Conservation (phyloP, 2,888 invertebrate species). For the Flabesymbios commensalis region DNA sequence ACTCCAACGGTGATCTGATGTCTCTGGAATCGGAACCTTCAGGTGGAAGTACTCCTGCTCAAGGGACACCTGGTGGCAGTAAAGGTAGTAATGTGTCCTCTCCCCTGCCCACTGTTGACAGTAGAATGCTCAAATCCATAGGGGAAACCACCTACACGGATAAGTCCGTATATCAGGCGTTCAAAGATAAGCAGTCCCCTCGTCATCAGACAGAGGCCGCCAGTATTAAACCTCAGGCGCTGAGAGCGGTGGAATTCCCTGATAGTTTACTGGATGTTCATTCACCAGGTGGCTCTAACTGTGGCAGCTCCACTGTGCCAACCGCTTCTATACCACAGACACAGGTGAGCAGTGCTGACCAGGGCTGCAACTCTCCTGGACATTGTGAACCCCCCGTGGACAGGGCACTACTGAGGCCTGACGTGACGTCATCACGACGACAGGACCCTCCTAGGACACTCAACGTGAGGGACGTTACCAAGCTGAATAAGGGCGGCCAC, state of each 20-base stretch:
- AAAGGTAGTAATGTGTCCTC: too few relatives aligned
- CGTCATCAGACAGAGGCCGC: constrained; percentile 26
- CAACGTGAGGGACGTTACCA: not conserved
- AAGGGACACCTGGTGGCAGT: too few relatives aligned
- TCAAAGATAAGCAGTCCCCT: constrained; percentile 45
- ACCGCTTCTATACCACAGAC: not conserved
- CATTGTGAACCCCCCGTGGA: not conserved
- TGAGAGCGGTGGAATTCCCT: constrained; percentile 23
- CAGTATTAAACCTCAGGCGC: constrained; percentile 25
- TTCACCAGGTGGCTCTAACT: too few relatives aligned
- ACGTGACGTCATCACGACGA: too few relatives aligned
- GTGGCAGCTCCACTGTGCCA: not conserved
- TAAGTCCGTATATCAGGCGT: constrained; percentile 45
- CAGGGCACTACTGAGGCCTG: not conserved
- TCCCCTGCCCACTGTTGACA: too few relatives aligned
- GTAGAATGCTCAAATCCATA: constrained; percentile 44
- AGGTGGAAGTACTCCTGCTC: too few relatives aligned
- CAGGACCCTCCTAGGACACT: not conserved
- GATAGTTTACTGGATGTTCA: not conserved
- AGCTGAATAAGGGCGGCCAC: not conserved
- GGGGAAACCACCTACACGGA: constrained; percentile 38
- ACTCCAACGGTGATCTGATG: too few relatives aligned
- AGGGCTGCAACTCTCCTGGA: not conserved
- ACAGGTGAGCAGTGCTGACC: not conserved
- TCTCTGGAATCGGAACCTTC: too few relatives aligned